These are phyloP conservation scores for Dendrocopos noguchii DNA, from an alignment of 2,113 vertebrate species.

Conservation along the genomic window DNA sequence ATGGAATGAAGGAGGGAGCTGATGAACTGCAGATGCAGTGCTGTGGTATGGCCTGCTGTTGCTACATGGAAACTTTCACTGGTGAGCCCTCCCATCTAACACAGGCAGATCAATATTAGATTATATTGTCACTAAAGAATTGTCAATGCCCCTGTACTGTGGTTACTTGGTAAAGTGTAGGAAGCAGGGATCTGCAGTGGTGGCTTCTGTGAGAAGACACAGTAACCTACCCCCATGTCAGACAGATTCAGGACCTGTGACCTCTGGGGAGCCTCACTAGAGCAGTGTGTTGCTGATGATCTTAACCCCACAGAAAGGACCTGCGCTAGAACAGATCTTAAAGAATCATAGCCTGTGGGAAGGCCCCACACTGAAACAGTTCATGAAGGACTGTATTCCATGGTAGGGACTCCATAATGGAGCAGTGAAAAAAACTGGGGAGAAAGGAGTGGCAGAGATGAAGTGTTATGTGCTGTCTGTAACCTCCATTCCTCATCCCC, in stretches of 20 bases:
- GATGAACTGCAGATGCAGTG: background rate
- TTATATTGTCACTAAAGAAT: background rate
- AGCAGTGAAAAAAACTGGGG: background rate
- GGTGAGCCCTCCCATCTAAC: background rate
- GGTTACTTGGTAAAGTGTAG: rapidly evolving
- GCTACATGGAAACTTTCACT: background rate
- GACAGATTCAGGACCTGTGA: background rate
- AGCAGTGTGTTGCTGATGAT: background rate
- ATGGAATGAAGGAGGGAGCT: background rate
- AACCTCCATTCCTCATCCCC: background rate
- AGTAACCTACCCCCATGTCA: background rate
- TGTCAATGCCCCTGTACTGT: background rate
- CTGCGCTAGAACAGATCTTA: too few relatives aligned
- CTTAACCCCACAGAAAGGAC: background rate
- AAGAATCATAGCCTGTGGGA: too few relatives aligned
- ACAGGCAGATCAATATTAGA: background rate
- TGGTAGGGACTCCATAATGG: background rate
- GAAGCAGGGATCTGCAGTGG: background rate
- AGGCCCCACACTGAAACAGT: too few relatives aligned
- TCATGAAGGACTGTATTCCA: background rate
- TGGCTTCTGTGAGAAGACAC: background rate
- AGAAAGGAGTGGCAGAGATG: background rate
- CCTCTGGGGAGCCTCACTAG: rapidly evolving
- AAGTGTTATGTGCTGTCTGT: background rate
- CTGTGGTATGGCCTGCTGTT: background rate